A percentile compares a stretch with the other conserved stretches of the same genome.
These are phyloP conservation scores for Calliopsis andreniformis DNA, from an alignment of 1,140 invertebrate species.

Conservation along the genomic window DNA sequence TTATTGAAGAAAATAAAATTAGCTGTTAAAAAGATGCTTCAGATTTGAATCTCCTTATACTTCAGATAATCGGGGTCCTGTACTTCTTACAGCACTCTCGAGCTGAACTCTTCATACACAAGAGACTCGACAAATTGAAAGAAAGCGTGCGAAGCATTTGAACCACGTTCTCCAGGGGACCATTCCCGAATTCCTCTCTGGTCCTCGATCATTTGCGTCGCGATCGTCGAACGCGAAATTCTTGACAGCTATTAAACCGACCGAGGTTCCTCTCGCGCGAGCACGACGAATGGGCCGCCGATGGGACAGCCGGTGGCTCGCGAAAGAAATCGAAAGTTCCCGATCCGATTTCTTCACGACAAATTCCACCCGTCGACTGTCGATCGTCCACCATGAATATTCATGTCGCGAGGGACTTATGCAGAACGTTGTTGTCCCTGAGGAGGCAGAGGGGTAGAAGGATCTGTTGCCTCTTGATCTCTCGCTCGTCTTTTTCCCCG, in stretches of 20 bases:
- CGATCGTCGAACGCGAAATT: conserved; percentile 34
- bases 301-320: conserved; percentile 3
- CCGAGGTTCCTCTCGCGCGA: conserved; percentile 5
- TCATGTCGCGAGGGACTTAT: conserved; percentile 72
- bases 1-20: too few relatives aligned
- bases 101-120: too few relatives aligned
- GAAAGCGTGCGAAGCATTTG: too few relatives aligned
- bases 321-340: conserved; percentile 63
- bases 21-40: too few relatives aligned
- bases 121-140: too few relatives aligned
- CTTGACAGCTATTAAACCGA: conserved; percentile 42
- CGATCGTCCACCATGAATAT: conserved; percentile 70
- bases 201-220: conserved; percentile 4
- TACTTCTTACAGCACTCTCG: too few relatives aligned
- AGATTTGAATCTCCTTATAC: too few relatives aligned
- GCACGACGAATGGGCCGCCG: conserved; percentile 24
- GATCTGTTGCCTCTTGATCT: conserved; percentile 51
- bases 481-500: conserved; percentile 67
- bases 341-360: conserved; percentile 69
- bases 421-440: conserved; percentile 53
- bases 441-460: conserved; percentile 21
- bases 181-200: too few relatives aligned
- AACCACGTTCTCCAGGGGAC: too few relatives aligned
- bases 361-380: conserved; percentile 29
- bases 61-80: too few relatives aligned